Percentiles rank a stretch among this genome's conserved stretches.
These are phyloP conservation scores for Pectinophora gossypiella DNA, from an alignment of 1,140 invertebrate genomes.

Conservation along the genomic window DNA sequence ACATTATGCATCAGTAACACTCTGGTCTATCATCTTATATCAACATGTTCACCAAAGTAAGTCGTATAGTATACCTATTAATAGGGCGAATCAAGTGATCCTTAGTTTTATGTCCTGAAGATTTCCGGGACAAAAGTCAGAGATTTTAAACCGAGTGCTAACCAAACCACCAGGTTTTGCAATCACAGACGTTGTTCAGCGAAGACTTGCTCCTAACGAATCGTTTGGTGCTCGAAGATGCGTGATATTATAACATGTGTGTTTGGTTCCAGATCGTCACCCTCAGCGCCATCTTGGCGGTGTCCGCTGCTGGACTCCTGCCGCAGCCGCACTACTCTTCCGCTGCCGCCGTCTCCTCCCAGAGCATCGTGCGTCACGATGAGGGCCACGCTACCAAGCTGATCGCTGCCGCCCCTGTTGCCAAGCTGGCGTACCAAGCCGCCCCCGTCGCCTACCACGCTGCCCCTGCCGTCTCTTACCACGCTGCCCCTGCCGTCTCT, in stretches of 20 bases:
- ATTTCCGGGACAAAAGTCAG: no score
- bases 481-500: constrained; percentile 20
- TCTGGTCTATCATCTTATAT: constrained; percentile 17
- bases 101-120: no score
- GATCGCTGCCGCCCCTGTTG: constrained; percentile 27
- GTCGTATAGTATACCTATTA: neutral
- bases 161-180: no score
- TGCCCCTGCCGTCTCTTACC: constrained; percentile 22
- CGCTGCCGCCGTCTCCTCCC: constrained; percentile 31
- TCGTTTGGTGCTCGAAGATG: no score
- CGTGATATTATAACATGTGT: no score
- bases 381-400: constrained; percentile 28
- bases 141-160: neutral
- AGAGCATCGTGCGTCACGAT: constrained; percentile 34
- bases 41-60: constrained; percentile 36
- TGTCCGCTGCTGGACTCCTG: constrained; percentile 26
- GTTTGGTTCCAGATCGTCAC: constrained; percentile 18
- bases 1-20: constrained; percentile 27
- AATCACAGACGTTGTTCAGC: no score
- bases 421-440: constrained; percentile 22
- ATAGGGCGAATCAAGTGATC: neutral
- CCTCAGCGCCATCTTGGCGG: constrained; percentile 23
- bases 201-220: no score
- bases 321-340: constrained; percentile 27
- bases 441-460: constrained; percentile 19